phyloP scores from a whole-genome alignment of 2,797 vertebrate species.

The Brotula barbata region DNA sequence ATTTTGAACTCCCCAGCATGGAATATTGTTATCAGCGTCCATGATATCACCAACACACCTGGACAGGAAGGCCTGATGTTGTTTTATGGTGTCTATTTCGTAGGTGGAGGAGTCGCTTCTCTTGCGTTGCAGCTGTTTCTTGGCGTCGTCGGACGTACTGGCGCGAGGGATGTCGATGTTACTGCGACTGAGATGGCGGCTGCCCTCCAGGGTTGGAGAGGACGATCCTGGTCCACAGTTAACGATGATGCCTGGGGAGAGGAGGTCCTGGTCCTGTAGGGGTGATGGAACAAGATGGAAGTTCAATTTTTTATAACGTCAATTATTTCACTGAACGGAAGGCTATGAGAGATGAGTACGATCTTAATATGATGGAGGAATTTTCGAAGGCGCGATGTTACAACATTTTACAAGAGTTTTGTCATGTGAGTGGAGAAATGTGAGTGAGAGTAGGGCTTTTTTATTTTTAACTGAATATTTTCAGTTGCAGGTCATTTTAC shows the following conservation, averaged over 20 bases:
- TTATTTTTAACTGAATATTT: no score
- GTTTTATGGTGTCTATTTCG: conserved; percentile 94
- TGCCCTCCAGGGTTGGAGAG: conserved; percentile 86
- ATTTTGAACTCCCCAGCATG: neutral
- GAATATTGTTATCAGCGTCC: conserved; percentile 1
- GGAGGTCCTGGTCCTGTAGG: conserved; percentile 90
- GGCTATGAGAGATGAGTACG: no score
- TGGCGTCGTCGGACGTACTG: conserved; percentile 80
- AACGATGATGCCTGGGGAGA: conserved; percentile 90
- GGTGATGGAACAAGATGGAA: conserved; percentile 1
- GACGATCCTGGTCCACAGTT: conserved; percentile 81
- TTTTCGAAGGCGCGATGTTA: no score
- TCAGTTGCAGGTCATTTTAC: no score
- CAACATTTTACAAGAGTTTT: no score
- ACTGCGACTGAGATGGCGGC: conserved; percentile 95
- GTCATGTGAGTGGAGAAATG: no score
- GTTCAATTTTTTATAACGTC: no score
- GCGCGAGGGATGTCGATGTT: conserved; percentile 95
- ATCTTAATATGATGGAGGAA: no score
- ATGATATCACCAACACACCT: conserved; percentile 73
- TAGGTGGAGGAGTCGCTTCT: conserved; percentile 97
- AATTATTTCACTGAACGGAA: no score
- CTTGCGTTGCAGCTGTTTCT: conserved; percentile 89
- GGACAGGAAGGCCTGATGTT: conserved; percentile 96
- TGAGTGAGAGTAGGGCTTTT: no score